phyloP scores from a whole-genome alignment of 2,888 invertebrate species.

The Chorisops tibialis region DNA sequence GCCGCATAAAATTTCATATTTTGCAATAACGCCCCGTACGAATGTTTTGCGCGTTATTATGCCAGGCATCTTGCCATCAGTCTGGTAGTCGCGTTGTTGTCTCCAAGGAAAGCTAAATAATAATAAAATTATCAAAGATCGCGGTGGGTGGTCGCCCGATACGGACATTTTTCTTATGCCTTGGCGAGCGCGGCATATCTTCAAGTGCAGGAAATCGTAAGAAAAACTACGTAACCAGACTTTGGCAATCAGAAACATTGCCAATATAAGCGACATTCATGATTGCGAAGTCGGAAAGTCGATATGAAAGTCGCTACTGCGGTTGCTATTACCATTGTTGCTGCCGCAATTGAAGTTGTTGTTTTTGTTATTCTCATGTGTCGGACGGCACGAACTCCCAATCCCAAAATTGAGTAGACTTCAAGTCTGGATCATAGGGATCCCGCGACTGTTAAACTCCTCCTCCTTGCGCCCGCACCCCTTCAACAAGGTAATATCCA shows the following conservation, averaged over 20 bases:
- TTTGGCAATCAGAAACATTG: neutral
- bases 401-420: no score
- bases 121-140: constrained; percentile 15
- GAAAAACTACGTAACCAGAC: neutral
- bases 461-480: no score
- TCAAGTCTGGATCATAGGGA: no score
- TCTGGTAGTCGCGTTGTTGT: constrained; percentile 9
- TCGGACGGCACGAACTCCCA: no score
- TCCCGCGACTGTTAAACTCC: no score
- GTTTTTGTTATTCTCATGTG: no score
- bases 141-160: constrained; percentile 17
- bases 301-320: no score
- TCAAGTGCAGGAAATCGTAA: constrained; percentile 17
- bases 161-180: neutral
- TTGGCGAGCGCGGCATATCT: neutral
- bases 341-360: no score
- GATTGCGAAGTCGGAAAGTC: no score
- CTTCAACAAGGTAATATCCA: no score
- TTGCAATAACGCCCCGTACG: neutral
- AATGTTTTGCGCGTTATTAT: neutral
- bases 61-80: neutral
- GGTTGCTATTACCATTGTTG: no score
- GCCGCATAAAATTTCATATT: constrained; percentile 12
- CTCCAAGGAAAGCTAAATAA: constrained; percentile 15
- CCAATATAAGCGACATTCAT: no score